Evolutionary conservation across 2,888 invertebrate species (phyloP), one percentile per base, ranked within the genome.

Genomic region (Pharmacophagus antenor): DNA sequence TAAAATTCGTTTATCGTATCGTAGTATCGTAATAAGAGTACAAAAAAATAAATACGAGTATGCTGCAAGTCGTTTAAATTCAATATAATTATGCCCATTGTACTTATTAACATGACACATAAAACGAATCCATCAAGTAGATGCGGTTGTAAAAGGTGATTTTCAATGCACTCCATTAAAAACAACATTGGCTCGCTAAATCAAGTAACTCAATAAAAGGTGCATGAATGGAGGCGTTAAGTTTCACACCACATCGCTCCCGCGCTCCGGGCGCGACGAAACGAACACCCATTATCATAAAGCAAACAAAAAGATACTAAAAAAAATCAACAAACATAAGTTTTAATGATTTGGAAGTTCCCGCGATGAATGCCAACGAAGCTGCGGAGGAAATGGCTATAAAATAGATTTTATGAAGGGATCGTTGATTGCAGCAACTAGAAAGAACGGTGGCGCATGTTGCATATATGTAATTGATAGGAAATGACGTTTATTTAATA

Each of bases 201-300:
- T 83, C 81, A 82, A 88, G 82, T 83, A 80, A 80, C 79, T 79
- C 80, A 80, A 86, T 88, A 88, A 88, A 86, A 82, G 77, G 69
- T 73, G 77, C 76, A 79, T 86, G 84, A 89, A 88, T 82, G 78
- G 81, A 88, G 88, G 89, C 86, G 90, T 88, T 77, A 89, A 84
- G 84, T 90, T 88, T 89, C 89, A 90, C 89, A 88, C 89, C 80
- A 71, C 76, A 79, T 82, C 82, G 80, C 83, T 82, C 80, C 84
- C 76, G 86, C 74, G 72, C 69, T 75, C 74, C 65, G 73, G 76
- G 77, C 78, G 77, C 79, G 77, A 77, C 80, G 81, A 86, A 84
- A 84, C 85, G 79, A 85, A 88, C 85, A 84, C 88, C 86, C 84
- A 88, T 88, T 89, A 89, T 89, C 90, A 89, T 88, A 90, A 87